phyloP scores from a whole-genome alignment of 2,797 vertebrate genomes.

The Girardinus metallicus region DNA sequence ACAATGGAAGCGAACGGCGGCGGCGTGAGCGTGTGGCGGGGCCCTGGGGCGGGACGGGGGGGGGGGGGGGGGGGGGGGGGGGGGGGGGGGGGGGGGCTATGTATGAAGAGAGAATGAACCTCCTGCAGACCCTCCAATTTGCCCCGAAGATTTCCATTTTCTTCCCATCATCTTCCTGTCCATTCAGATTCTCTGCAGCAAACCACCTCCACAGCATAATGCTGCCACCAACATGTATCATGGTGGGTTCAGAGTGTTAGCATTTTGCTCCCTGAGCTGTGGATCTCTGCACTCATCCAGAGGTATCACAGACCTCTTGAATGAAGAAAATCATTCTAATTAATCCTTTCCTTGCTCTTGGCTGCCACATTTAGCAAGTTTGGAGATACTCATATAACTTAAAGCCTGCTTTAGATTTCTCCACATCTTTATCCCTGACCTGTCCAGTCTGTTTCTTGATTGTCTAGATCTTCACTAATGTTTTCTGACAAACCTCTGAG shows the following conservation, averaged over 20 bases:
- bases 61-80: too few relatives aligned
- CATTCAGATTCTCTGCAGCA: background rate
- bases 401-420: background rate
- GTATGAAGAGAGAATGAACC: background rate
- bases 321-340: background rate
- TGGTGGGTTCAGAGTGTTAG: background rate
- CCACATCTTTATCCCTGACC: background rate
- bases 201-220: background rate
- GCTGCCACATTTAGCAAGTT: background rate
- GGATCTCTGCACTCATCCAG: too few relatives aligned
- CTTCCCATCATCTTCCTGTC: background rate
- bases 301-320: background rate
- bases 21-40: too few relatives aligned
- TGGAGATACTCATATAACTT: background rate
- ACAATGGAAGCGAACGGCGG: too few relatives aligned
- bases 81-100: background rate
- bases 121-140: background rate
- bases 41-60: too few relatives aligned
- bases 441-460: background rate
- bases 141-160: background rate
- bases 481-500: background rate
- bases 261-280: background rate
- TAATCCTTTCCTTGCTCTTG: background rate
- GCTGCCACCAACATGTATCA: background rate
- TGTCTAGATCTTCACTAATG: background rate